A percentile compares a stretch with the other conserved stretches of the same genome.
These are phyloP conservation scores for Trichopria drosophilae DNA, from an alignment of 2,888 invertebrate species.

Conservation along the genomic window DNA sequence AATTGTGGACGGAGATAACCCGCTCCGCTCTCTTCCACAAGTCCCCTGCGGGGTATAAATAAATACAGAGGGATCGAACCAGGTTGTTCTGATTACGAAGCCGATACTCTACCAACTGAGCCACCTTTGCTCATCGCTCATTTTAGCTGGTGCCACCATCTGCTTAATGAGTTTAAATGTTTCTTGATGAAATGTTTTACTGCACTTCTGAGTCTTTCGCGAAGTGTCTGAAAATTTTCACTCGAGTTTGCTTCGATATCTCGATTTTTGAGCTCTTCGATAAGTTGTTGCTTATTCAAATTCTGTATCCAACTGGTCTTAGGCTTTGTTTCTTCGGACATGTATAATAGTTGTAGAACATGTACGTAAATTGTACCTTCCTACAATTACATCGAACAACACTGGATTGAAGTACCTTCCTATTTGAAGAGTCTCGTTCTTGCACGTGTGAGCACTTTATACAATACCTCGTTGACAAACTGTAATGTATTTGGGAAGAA, in stretches of 20 bases:
- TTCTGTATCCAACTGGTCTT: slow-evolving; percentile 6
- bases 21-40: slow-evolving; percentile 26
- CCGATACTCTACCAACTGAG: too few relatives aligned
- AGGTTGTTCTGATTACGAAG: too few relatives aligned
- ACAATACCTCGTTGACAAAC: too few relatives aligned
- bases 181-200: slow-evolving; percentile 17
- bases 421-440: too few relatives aligned
- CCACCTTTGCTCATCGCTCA: slow-evolving; percentile 19
- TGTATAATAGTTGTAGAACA: too few relatives aligned
- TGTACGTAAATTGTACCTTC: slow-evolving; percentile 34
- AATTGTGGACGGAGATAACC: slow-evolving; percentile 30
- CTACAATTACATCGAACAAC: too few relatives aligned
- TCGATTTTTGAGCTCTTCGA: neutral
- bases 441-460: too few relatives aligned
- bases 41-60: slow-evolving; percentile 28
- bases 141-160: slow-evolving; percentile 29
- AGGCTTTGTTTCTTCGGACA: too few relatives aligned
- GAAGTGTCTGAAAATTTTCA: neutral
- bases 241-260: neutral
- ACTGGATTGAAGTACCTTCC: too few relatives aligned
- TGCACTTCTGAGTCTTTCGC: neutral
- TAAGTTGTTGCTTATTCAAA: neutral
- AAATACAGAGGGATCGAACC: too few relatives aligned
- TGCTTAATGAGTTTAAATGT: slow-evolving; percentile 26
- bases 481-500: too few relatives aligned